Base-by-base conservation (phyloP, 2,797 vertebrate genomes). In the Todus mexicanus region DNA sequence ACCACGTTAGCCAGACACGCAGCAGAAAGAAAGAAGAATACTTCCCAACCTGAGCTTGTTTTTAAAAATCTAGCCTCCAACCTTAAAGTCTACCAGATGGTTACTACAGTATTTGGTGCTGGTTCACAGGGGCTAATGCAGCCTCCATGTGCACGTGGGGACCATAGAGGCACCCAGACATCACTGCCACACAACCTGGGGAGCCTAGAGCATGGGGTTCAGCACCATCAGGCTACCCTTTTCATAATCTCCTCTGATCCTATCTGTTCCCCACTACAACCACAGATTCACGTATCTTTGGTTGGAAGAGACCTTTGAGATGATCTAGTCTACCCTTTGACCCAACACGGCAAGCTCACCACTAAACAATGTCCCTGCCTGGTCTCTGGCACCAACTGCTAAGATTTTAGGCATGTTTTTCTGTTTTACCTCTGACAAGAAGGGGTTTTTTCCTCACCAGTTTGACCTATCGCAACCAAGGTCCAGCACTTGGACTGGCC, bases 71-170 rank as follows among this genome's bases (percentile, higher is more conserved):
- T 68, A 63, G 18, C 33, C 56, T 77, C 65, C 54, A 47, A 43
- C 14, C 16, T 60, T 57, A 3, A 50, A 35, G 22, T n/a, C 33
- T 66, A 65, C 21, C 31, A 33, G 42, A 27, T 12, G 27, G 25
- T 71, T 66, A 61, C 21, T 50, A 14, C 40, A 56, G 51, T 10
- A 37, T 29, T 60, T 56, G 37, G 27, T 1, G 2, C 23, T 26
- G 16, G 42, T n/a, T 75, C 48, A 54, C 42, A 27, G 6, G 37
- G 26, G 25, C 37, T 57, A 72, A 63, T 1, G 1, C 27, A 37
- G 54, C 20, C 11, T 63, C 61, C 31, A 59, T 1, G 1, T 1
- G 3, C 6, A 2, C 1, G 6, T 4, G 5, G n/a, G 54, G 11
- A 59, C 45, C 35, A 12, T 2, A 6, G 6, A 33, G n/a, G 17